Conservation (phyloP, 2,113 vertebrate genomes). For the Thalassarche chlororhynchos region DNA sequence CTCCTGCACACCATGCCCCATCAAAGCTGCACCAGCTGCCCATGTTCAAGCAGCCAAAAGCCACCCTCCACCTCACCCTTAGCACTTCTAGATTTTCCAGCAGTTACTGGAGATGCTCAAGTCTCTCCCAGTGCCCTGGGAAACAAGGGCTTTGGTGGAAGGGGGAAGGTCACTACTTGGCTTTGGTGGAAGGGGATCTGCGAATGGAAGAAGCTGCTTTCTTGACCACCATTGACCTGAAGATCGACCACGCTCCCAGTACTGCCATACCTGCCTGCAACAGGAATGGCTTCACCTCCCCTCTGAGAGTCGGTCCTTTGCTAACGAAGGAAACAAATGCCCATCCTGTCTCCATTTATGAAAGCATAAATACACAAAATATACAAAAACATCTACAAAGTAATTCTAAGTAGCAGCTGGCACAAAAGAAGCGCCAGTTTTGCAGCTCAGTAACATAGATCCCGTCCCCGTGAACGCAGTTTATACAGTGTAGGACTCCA, state of each 20-base stretch:
- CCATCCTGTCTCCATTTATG: background rate
- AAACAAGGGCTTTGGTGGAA: background rate
- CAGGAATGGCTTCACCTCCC: rapidly evolving
- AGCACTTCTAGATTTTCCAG: background rate
- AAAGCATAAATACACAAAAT: slow-evolving; percentile 10
- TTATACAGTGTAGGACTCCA: background rate
- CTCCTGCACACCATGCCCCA: background rate
- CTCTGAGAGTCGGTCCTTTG: background rate
- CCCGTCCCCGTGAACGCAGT: rapidly evolving
- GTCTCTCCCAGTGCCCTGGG: background rate
- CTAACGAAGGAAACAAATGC: background rate
- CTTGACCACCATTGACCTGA: rapidly evolving
- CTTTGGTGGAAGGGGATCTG: background rate
- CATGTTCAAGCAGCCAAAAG: background rate
- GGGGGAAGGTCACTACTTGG: background rate
- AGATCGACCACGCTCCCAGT: rapidly evolving
- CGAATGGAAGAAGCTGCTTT: background rate
- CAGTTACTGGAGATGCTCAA: background rate
- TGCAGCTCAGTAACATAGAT: background rate
- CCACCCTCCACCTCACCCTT: background rate
- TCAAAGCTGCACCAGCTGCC: background rate
- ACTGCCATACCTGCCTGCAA: background rate
- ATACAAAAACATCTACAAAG: background rate
- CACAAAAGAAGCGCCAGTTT: background rate
- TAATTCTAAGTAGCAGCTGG: background rate